Conservation (phyloP, 2,888 invertebrate genomes). For the Nycteola revayana region DNA sequence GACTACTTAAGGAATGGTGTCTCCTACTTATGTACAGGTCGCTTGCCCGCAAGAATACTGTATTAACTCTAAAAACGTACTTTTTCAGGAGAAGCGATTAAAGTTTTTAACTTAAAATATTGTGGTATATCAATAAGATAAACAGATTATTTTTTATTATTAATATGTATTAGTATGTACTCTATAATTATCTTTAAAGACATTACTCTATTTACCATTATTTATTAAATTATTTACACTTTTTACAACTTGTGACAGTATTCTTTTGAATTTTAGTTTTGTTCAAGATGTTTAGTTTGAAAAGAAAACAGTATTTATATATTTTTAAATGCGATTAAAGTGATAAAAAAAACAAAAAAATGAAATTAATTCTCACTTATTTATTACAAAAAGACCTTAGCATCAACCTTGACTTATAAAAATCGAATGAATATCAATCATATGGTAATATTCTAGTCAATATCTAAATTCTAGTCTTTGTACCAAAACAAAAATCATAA, state of each 20-base stretch:
- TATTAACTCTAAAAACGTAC: background rate
- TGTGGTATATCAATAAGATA: slow-evolving; percentile 1
- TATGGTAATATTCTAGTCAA: slow-evolving; percentile 1
- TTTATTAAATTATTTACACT: slow-evolving; percentile 15
- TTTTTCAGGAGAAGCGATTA: background rate
- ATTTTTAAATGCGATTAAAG: slow-evolving; percentile 8
- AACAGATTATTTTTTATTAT: slow-evolving; percentile 3
- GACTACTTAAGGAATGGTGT: no score
- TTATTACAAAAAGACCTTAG: background rate
- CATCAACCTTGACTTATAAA: no score
- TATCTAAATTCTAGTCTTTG: slow-evolving; percentile 5
- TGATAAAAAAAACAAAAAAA: no score
- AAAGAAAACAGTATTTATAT: slow-evolving; percentile 13
- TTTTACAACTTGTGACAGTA: slow-evolving; percentile 15
- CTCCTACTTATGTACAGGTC: no score
- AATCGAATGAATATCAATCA: slow-evolving; percentile 1
- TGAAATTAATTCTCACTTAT: no score
- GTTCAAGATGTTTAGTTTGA: slow-evolving; percentile 11
- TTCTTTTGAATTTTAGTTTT: slow-evolving; percentile 14
- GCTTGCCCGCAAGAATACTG: slow-evolving; percentile 2
- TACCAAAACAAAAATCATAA: slow-evolving; percentile 4
- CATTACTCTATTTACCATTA: slow-evolving; percentile 12
- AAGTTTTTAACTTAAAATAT: slow-evolving; percentile 1
- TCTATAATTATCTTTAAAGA: slow-evolving; percentile 16
- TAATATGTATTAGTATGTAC: slow-evolving; percentile 13